Evolutionary conservation across 2,888 invertebrate species (phyloP), one percentile per base, ranked within the genome.

Genomic region (Hipparchia semele): DNA sequence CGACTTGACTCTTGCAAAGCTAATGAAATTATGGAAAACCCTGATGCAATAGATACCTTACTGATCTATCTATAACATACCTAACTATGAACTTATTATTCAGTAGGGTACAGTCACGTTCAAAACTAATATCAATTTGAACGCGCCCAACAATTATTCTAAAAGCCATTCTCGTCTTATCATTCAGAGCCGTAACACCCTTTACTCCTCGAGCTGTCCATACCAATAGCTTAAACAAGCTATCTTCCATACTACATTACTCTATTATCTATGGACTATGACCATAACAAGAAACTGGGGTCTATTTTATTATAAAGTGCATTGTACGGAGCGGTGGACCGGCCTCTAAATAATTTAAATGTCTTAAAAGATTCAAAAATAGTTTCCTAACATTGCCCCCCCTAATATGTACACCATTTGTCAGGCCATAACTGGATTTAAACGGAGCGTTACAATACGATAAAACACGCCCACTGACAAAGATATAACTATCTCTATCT

Each of bases 331-430:
- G 85, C 87, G 90, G 89, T 87, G 87, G 88, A 89, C 92, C 91
- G 86, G 87, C 89, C 89, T 89, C 87, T 94, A 94, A 94, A 94
- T 93, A 93, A 93, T 94, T 93, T 92, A 94, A 91, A 91, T 91
- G 92, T 94, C 93, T 94, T 94, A 94, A 94, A 94, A 94, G 93
- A 94, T 94, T 94, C 94, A 94, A 94, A 94, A 94, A 94, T 94
- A 94, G 94, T 94, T 92, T 93, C 88, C 92, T 92, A 91, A 92
- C 93, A 91, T 91, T 91, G 90, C 93, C 94, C 92, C 91, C 92
- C 92, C 90, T 92, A 92, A 93, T 93, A 92, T 92, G 92, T 92
- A 90, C 90, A 92, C 94, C 94, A 93, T 94, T 94, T 94, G 92
- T 92, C 94, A 93, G 94, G 84, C 92, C 91, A 91, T 94, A 94